Percentiles rank a stretch among this genome's conserved stretches.
phyloP scores from a whole-genome alignment of 2,797 vertebrate genomes.

The Notolabrus celidotus region DNA sequence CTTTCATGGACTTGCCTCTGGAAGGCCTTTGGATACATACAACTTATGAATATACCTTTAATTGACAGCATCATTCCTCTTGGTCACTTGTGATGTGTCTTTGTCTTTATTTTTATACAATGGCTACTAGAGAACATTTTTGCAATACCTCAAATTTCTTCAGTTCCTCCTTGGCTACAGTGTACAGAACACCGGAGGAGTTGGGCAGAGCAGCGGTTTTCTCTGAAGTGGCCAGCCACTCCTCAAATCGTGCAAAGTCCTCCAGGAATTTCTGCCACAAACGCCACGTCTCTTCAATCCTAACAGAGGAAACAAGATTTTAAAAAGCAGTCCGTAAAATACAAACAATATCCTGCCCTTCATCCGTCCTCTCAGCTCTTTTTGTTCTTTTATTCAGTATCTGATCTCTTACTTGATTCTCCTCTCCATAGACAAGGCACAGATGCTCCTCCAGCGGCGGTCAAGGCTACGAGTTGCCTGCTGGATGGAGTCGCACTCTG shows the following conservation, averaged over 20 bases:
- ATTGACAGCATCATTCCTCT: not conserved
- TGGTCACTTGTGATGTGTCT: not conserved
- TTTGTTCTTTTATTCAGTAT: not conserved
- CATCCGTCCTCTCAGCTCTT: not conserved
- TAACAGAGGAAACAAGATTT: conserved; percentile 60
- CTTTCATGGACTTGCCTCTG: conserved; percentile 97
- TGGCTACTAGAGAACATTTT: too few relatives aligned
- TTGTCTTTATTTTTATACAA: not conserved
- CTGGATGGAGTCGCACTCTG: conserved; percentile 98
- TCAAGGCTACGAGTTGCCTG: conserved; percentile 95
- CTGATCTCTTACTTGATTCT: conserved; percentile 89
- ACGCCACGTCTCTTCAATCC: conserved; percentile 98
- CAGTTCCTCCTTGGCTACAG: conserved; percentile 96
- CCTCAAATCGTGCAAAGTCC: conserved; percentile 94
- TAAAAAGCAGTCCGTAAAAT: not conserved
- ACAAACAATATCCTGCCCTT: accelerated
- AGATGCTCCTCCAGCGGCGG: conserved; percentile 98
- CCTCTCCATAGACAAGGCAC: conserved; percentile 97
- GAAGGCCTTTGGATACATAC: conserved; percentile 86
- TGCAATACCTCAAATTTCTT: conserved; percentile 92
- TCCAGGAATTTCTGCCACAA: conserved; percentile 99
- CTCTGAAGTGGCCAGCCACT: conserved; percentile 93
- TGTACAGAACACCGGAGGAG: conserved; percentile 97
- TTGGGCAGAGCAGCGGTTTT: conserved; percentile 93
- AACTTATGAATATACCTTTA: not conserved